Evolutionary conservation across 2,797 vertebrate genomes (phyloP).

Genomic region (Leptodactylus fallax): DNA sequence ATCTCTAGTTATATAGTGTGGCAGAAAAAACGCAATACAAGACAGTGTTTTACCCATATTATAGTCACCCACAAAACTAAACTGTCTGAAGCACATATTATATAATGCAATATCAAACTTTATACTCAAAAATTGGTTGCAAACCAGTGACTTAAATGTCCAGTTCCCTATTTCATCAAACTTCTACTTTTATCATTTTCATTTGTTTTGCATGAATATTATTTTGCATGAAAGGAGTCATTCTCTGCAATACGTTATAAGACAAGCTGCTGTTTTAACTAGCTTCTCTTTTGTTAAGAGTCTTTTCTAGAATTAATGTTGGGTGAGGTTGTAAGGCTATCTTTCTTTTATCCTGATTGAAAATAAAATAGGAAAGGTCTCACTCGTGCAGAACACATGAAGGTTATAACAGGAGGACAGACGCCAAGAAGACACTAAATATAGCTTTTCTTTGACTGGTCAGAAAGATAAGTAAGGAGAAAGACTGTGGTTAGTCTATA

Average conservation of each 20-base stretch:
- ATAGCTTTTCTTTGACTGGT: constrained; percentile 73
- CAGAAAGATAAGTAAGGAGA: constrained; percentile 74
- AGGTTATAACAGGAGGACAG: constrained; percentile 65
- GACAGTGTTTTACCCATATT: too few species aligned
- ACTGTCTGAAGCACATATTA: too few species aligned
- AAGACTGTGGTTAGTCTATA: constrained; percentile 76
- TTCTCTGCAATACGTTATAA: background rate
- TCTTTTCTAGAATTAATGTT: constrained; percentile 4
- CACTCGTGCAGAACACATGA: constrained; percentile 58
- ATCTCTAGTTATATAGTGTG: too few species aligned
- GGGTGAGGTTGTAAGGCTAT: constrained; percentile 32
- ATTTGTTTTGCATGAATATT: too few species aligned
- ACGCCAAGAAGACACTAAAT: constrained; percentile 74
- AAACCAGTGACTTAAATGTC: too few species aligned
- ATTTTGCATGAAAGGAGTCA: too few species aligned
- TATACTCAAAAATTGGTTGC: too few species aligned
- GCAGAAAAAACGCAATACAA: too few species aligned
- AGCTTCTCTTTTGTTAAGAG: constrained; percentile 10
- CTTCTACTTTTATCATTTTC: too few species aligned
- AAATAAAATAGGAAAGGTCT: constrained; percentile 45
- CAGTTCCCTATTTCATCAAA: too few species aligned
- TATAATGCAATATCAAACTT: too few species aligned
- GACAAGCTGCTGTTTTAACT: constrained; percentile 30
- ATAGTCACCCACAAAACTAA: too few species aligned
- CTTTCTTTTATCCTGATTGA: constrained; percentile 41